These are phyloP conservation scores for Habrosyne pyritoides DNA, from an alignment of 2,888 invertebrate species.

Conservation along the genomic window DNA sequence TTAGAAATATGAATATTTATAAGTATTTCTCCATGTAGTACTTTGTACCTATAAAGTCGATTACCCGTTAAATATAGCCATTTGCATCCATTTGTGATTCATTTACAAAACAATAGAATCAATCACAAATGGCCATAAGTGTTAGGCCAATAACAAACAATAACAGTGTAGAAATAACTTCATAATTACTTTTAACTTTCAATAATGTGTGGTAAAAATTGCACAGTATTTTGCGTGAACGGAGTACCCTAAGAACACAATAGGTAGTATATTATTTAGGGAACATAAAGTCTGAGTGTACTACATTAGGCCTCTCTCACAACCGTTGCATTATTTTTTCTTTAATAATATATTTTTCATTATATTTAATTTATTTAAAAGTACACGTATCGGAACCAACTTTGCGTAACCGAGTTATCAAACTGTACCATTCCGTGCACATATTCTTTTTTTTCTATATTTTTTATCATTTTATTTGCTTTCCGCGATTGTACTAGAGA, in stretches of 20 bases:
- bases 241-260: constrained; percentile 76
- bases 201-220: constrained; percentile 42
- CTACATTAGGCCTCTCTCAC: constrained; percentile 81
- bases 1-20: not conserved
- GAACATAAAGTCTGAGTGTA: constrained; percentile 64
- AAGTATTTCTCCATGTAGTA: not conserved
- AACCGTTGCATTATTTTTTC: constrained; percentile 65
- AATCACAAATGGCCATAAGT: constrained; percentile 41
- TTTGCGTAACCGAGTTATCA: constrained; percentile 23
- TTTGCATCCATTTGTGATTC: constrained; percentile 1
- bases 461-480: constrained; percentile 18
- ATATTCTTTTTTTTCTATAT: constrained; percentile 30
- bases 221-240: constrained; percentile 55
- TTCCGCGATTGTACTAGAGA: constrained; percentile 51
- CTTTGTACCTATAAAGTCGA: not conserved
- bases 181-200: constrained; percentile 31
- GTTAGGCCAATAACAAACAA: constrained; percentile 49
- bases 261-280: constrained; percentile 68
- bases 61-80: not conserved
- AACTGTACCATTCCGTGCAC: constrained; percentile 36
- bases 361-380: constrained; percentile 32
- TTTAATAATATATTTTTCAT: constrained; percentile 36
- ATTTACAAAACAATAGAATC: constrained; percentile 6
- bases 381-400: constrained; percentile 35
- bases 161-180: constrained; percentile 68